phyloP scores from a whole-genome alignment of 2,797 vertebrate genomes.

The Oreochromis mossambicus region DNA sequence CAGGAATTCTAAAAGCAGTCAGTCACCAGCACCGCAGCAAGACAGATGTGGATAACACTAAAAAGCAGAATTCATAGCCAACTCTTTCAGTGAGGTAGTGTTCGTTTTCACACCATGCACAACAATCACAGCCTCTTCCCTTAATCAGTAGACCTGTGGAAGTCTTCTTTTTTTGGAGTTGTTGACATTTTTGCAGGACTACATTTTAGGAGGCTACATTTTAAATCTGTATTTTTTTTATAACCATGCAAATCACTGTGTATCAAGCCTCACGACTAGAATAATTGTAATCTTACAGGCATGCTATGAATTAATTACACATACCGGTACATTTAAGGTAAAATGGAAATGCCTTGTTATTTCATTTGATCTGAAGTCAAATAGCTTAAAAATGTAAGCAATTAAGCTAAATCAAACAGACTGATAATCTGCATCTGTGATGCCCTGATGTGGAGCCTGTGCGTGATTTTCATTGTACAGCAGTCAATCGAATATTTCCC shows the following conservation, averaged over 20 bases:
- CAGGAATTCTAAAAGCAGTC: constrained; percentile 1
- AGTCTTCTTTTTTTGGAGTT: neutral
- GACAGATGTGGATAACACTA: constrained; percentile 42
- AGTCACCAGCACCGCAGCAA: constrained; percentile 54
- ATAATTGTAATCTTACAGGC: neutral
- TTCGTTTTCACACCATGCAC: constrained; percentile 54
- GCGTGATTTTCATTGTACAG: neutral
- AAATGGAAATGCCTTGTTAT: neutral
- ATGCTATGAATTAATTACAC: neutral
- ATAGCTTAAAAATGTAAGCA: neutral
- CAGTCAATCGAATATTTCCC: neutral
- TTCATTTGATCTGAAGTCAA: neutral
- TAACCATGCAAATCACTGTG: neutral
- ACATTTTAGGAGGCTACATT: neutral
- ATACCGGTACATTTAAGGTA: neutral
- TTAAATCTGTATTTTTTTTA: neutral
- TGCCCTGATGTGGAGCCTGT: neutral
- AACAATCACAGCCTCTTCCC: constrained; percentile 40
- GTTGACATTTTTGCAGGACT: neutral
- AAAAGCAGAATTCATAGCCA: constrained; percentile 28
- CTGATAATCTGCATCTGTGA: neutral
- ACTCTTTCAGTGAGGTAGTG: constrained; percentile 50
- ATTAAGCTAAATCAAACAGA: neutral
- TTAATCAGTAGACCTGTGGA: neutral
- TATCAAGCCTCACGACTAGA: neutral